Percentiles rank a stretch among this genome's conserved stretches.
phyloP scores from a whole-genome alignment of 2,113 vertebrate genomes.

The Ictalurus furcatus region DNA sequence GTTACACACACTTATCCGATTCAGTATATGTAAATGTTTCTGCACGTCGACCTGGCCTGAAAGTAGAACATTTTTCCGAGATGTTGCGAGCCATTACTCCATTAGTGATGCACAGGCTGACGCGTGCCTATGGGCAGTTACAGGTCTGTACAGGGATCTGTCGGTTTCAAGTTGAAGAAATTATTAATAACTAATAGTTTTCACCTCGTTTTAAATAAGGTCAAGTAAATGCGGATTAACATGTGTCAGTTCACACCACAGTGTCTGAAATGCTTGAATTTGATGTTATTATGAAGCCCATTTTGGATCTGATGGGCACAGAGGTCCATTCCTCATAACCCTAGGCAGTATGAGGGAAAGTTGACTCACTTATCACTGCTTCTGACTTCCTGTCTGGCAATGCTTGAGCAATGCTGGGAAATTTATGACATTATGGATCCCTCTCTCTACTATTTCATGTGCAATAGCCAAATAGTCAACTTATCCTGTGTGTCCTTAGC shows the following conservation, averaged over 20 bases:
- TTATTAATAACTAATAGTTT: background rate
- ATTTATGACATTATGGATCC: background rate
- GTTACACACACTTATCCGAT: background rate
- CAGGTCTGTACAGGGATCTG: background rate
- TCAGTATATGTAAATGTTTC: background rate
- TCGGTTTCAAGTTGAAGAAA: background rate
- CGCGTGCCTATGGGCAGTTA: background rate
- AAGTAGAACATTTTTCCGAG: background rate
- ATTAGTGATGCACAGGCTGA: constrained; percentile 13
- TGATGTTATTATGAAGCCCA: background rate
- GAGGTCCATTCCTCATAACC: background rate
- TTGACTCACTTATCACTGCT: background rate
- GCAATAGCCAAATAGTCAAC: background rate
- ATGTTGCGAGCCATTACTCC: background rate
- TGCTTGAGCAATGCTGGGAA: background rate
- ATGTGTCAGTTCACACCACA: background rate
- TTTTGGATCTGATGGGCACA: background rate
- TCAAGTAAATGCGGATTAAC: background rate
- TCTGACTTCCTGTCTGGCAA: background rate
- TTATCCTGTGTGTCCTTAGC: background rate
- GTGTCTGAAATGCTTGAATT: background rate
- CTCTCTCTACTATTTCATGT: background rate
- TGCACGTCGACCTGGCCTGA: background rate
- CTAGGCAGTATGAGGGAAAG: background rate
- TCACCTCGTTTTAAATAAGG: background rate